Evolutionary conservation across 1,140 invertebrate species (phyloP), one percentile per base, ranked within the genome.

Genomic region (Atopsyche davidsoni): DNA sequence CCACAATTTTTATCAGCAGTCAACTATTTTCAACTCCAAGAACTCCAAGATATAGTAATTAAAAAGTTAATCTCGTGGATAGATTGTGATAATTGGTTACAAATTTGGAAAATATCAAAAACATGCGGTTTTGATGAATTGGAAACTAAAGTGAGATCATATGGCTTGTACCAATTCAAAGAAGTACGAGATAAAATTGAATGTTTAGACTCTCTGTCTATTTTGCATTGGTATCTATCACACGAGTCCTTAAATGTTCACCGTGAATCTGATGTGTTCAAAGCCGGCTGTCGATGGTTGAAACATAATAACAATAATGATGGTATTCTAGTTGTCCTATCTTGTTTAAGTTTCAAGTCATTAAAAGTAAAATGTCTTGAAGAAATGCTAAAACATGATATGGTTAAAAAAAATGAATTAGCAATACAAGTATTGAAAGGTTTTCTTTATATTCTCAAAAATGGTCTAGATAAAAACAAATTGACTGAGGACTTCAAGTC

Each of bases 211-310:
- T 24, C 43, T 45, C 16, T 48, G 3, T n/a, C 28, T 4, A 43
- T 13, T 3, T 28, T 58, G 17, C 25, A 46, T 43, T 58, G 56
- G 51, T 58, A 58, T 19, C 45, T 58, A 39, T 58, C 51, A 18
- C 51, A 58, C 35, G 9, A 25, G 18, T 44, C 51, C 45, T 51
- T 58, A 47, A 51, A 58, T 31, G 24, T 28, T 2, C 24, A 24
- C 16, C 22, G 45, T 28, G 56, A 58, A 51, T 36, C 32, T 23
- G 42, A 58, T 21, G 39, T 58, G 10, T 58, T 58, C 19, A 16
- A 47, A 32, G 35, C 48, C 17, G 56, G 56, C 18, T 53, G 43
- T 28, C 22, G 44, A 22, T 58, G 56, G 56, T 34, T 58, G 7
- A 17, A 4, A 4, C 28, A 49, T 14, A 35, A 51, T 14, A 51